A percentile compares a stretch with the other conserved stretches of the same genome.
Evolutionary conservation across 2,113 vertebrate species (phyloP).

Genomic region (Etheostoma spectabile): DNA sequence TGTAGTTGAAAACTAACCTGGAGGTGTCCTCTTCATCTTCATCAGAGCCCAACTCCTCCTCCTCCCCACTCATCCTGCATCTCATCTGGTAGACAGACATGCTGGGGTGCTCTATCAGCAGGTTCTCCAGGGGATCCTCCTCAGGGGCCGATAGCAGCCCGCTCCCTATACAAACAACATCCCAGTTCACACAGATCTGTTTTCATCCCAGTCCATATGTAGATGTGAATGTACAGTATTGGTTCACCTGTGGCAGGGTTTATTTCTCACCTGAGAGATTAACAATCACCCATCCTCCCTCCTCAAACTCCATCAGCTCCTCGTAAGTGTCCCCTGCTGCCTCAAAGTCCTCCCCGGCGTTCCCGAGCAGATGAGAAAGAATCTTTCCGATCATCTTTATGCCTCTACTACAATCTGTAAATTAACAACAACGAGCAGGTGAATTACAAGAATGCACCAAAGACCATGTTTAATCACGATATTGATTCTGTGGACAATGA

Average conservation of each 20-base stretch:
- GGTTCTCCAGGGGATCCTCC: conserved; percentile 78
- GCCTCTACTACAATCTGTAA: conserved; percentile 31
- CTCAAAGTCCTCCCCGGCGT: conserved; percentile 38
- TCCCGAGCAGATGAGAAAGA: conserved; percentile 77
- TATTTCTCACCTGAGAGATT: conserved; percentile 75
- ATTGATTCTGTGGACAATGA: no score
- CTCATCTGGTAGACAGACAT: conserved; percentile 84
- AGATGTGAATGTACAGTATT: background rate
- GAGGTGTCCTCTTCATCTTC: conserved; percentile 67
- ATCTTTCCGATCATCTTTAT: conserved; percentile 80
- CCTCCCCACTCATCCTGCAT: conserved; percentile 26
- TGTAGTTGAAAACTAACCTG: conserved; percentile 64
- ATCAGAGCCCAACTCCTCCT: conserved; percentile 60
- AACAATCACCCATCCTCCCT: conserved; percentile 84
- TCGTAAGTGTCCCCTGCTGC: conserved; percentile 30
- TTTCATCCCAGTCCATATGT: background rate
- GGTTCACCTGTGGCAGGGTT: background rate
- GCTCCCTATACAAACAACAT: conserved; percentile 58
- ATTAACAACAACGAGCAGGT: background rate
- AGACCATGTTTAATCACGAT: background rate
- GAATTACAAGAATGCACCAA: background rate
- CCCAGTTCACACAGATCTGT: background rate
- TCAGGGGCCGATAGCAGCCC: conserved; percentile 36
- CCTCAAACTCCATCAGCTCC: conserved; percentile 79
- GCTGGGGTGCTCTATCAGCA: conserved; percentile 85